A percentile compares a stretch with the other conserved stretches of the same genome.
phyloP scores from a whole-genome alignment of 2,888 invertebrate genomes.

The Seira ritae region DNA sequence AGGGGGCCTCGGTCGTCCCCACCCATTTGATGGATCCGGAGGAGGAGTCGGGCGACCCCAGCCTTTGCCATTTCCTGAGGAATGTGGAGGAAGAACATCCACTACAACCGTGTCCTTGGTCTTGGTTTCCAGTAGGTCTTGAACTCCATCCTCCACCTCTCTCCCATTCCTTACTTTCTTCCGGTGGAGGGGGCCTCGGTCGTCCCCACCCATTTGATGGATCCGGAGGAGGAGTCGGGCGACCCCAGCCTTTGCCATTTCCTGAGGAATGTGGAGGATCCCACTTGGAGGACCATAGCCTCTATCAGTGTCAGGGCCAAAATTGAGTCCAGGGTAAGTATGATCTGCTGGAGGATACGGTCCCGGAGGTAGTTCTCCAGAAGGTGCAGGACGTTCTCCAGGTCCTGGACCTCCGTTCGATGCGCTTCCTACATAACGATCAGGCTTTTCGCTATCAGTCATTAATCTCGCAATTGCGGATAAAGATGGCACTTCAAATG shows the following conservation, averaged over 20 bases:
- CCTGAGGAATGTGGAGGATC: slow-evolving; percentile 22
- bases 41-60: neutral
- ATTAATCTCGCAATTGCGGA: slow-evolving; percentile 49
- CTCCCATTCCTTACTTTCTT: neutral
- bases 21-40: no score
- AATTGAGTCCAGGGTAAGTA: neutral
- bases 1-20: neutral
- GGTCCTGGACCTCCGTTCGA: slow-evolving; percentile 39
- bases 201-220: no score
- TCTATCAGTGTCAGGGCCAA: neutral
- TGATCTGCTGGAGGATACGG: neutral
- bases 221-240: neutral
- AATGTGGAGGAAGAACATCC: slow-evolving; percentile 27
- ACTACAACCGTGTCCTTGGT: slow-evolving; percentile 4
- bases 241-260: neutral
- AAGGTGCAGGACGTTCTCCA: slow-evolving; percentile 20
- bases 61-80: neutral
- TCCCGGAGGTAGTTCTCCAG: neutral
- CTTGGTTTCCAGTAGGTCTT: no score
- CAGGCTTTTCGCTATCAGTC: slow-evolving; percentile 19
- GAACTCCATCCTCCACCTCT: no score
- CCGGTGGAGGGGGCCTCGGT: neutral
- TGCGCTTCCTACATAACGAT: slow-evolving; percentile 52
- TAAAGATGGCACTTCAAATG: slow-evolving; percentile 57
- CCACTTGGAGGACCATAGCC: neutral